Conservation (phyloP, 2,113 vertebrate genomes). For the Poeciliopsis retropinna region DNA sequence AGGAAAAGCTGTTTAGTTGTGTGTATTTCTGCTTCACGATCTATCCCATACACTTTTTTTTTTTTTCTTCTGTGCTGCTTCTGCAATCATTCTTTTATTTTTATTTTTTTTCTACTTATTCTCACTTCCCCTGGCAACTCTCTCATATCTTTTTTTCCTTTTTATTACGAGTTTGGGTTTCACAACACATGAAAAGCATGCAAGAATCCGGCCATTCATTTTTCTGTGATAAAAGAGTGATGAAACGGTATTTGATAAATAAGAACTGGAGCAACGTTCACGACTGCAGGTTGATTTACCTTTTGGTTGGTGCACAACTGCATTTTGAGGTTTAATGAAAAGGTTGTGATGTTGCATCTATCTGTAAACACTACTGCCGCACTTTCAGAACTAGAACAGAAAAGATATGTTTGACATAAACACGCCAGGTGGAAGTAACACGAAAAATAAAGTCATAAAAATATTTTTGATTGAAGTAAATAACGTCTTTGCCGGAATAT, state of each 20-base stretch:
- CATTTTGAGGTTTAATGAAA: neutral
- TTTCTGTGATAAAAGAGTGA: no score
- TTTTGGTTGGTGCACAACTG: neutral
- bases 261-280: neutral
- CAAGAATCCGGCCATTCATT: no score
- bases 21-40: no score
- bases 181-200: no score
- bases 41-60: neutral
- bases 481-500: neutral
- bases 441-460: neutral
- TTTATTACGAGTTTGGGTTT: neutral
- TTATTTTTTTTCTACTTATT: neutral
- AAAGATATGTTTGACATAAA: neutral
- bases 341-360: neutral
- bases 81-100: neutral
- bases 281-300: neutral
- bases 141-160: slow-evolving; percentile 7
- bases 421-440: neutral
- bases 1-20: neutral
- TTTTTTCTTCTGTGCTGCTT: no score
- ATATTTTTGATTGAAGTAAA: neutral
- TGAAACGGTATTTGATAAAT: no score
- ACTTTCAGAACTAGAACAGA: neutral
- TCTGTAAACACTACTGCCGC: neutral
- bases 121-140: slow-evolving; percentile 5